These are phyloP conservation scores for Ferdinandea cuprea DNA, from an alignment of 2,888 invertebrate species.

Conservation along the genomic window DNA sequence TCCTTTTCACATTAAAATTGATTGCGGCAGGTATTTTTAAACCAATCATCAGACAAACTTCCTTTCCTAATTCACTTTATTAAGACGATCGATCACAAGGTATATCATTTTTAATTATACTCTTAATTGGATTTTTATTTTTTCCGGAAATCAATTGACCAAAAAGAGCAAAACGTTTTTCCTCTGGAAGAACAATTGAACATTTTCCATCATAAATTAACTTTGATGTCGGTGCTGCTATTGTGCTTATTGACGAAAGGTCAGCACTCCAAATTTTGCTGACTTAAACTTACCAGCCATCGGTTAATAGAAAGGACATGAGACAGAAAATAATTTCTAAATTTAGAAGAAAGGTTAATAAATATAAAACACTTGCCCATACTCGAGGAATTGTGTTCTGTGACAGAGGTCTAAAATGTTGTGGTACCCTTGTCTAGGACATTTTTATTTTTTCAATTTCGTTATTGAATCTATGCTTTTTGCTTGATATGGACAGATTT, in stretches of 20 bases:
- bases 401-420: too few relatives aligned
- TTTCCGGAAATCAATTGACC: background rate
- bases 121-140: background rate
- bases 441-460: too few relatives aligned
- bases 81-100: conserved; percentile 12
- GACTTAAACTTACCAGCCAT: conserved; percentile 2
- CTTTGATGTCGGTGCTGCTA: background rate
- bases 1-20: too few relatives aligned
- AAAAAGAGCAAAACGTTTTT: background rate
- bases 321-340: background rate
- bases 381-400: background rate
- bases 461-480: background rate
- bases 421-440: too few relatives aligned
- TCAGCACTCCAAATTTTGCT: conserved; percentile 36
- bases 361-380: background rate
- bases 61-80: background rate
- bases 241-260: conserved; percentile 22
- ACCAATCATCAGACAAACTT: background rate
- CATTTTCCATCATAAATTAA: background rate
- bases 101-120: conserved; percentile 9
- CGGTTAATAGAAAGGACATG: background rate
- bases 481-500: too few relatives aligned
- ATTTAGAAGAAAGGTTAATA: background rate
- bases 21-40: too few relatives aligned
- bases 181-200: background rate